A percentile compares a stretch with the other conserved stretches of the same genome.
phyloP scores from a whole-genome alignment of 2,797 vertebrate genomes.

The Kryptopterus vitreolus region DNA sequence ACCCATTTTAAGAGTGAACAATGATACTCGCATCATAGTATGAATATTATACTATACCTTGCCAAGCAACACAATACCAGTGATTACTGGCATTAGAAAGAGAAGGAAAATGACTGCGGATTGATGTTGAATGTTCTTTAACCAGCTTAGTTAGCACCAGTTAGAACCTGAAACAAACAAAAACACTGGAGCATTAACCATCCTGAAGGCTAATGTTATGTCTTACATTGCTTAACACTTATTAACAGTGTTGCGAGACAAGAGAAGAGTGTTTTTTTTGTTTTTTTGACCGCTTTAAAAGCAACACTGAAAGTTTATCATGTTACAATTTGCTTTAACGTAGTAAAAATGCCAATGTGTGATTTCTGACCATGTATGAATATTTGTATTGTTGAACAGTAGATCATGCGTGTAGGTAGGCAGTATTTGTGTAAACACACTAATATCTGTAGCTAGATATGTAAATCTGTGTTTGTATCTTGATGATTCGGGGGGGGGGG shows the following conservation, averaged over 20 bases:
- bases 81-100: not conserved
- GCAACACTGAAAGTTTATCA: slow-evolving; percentile 30
- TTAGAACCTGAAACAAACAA: slow-evolving; percentile 18
- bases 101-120: not conserved
- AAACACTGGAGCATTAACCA: slow-evolving; percentile 30
- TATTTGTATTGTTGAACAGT: slow-evolving; percentile 23
- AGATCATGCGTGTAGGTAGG: slow-evolving; percentile 29
- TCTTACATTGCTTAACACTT: slow-evolving; percentile 34
- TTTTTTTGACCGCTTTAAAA: slow-evolving; percentile 34
- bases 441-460: slow-evolving; percentile 31
- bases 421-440: slow-evolving; percentile 26
- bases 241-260: slow-evolving; percentile 35
- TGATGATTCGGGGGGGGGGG: slow-evolving; percentile 13
- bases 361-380: slow-evolving; percentile 20
- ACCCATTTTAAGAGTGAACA: slow-evolving; percentile 12
- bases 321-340: slow-evolving; percentile 31
- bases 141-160: not conserved
- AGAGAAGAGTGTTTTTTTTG: slow-evolving; percentile 12
- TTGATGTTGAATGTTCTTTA: not conserved
- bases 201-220: not conserved
- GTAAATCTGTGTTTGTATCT: slow-evolving; percentile 22
- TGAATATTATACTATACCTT: not conserved
- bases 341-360: slow-evolving; percentile 41
- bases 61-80: not conserved
- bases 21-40: not conserved